Percentiles rank a stretch among this genome's conserved stretches.
Evolutionary conservation across 2,888 invertebrate genomes (phyloP).

Genomic region (Actias luna): DNA sequence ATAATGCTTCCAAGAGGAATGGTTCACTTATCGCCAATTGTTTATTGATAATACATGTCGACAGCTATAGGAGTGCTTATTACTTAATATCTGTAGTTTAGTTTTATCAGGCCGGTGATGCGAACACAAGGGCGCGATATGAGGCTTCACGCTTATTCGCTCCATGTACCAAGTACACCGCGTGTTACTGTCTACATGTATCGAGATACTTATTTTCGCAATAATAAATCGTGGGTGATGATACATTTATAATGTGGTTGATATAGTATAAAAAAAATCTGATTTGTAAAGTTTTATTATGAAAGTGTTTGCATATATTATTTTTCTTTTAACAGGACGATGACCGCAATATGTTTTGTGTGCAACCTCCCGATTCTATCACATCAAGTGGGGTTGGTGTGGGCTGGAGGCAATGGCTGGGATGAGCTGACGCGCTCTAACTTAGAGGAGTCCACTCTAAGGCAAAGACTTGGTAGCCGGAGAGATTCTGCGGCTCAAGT

Average conservation of each 20-base stretch:
- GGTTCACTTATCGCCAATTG: constrained; percentile 50
- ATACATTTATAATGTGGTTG: background rate
- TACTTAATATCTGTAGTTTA: constrained; percentile 70
- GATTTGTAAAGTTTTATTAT: background rate
- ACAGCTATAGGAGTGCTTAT: constrained; percentile 72
- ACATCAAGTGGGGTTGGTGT: constrained; percentile 95
- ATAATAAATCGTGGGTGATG: constrained; percentile 70
- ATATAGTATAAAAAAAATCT: constrained; percentile 1
- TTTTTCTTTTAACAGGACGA: constrained; percentile 85
- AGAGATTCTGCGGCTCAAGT: constrained; percentile 96
- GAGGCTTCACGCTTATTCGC: constrained; percentile 56
- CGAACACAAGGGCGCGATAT: constrained; percentile 69
- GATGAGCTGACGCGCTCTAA: constrained; percentile 95
- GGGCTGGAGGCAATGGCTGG: constrained; percentile 97
- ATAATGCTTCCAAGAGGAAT: constrained; percentile 30
- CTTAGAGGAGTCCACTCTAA: constrained; percentile 90
- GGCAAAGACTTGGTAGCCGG: constrained; percentile 91
- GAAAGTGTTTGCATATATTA: constrained; percentile 24
- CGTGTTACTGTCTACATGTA: constrained; percentile 52
- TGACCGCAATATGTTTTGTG: constrained; percentile 97
- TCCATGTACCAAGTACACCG: constrained; percentile 42
- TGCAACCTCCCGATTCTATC: constrained; percentile 97
- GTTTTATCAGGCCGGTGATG: constrained; percentile 70
- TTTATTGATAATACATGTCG: constrained; percentile 64
- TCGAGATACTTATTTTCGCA: constrained; percentile 60